These are phyloP conservation scores for Varecia variegata DNA, from an alignment of 2,797 vertebrate species.

Conservation along the genomic window DNA sequence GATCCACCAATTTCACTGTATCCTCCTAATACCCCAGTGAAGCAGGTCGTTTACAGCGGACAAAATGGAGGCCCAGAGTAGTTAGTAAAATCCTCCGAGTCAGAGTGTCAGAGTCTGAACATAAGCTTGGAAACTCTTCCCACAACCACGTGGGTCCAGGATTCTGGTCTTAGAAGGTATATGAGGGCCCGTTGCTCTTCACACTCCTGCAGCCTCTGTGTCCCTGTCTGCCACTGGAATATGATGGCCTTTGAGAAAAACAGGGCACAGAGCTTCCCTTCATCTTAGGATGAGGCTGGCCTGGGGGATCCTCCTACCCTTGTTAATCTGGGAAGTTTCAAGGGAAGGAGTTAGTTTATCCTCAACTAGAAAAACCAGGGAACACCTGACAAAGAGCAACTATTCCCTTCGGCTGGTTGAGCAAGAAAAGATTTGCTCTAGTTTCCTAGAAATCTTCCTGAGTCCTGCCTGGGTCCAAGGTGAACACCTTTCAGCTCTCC, in stretches of 20 bases:
- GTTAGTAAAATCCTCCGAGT: not conserved
- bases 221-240: not conserved
- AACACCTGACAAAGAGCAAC: not conserved
- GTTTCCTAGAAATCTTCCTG: conserved; percentile 46
- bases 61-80: not conserved
- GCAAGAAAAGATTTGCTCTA: conserved; percentile 47
- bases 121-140: not conserved
- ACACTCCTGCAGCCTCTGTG: not conserved
- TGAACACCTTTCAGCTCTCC: conserved; percentile 26
- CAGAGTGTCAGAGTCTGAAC: not conserved
- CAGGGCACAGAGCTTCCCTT: not conserved
- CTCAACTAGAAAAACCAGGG: not conserved
- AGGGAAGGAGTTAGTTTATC: not conserved
- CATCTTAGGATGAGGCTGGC: not conserved
- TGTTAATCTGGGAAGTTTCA: not conserved
- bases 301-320: not conserved
- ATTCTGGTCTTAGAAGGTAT: not conserved
- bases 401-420: not conserved
- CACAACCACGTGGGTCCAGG: not conserved
- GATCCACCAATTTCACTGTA: not conserved
- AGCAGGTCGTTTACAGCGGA: not conserved
- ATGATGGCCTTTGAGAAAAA: not conserved
- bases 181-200: not conserved
- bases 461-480: conserved; percentile 35
- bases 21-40: not conserved